Base-by-base conservation (phyloP, 2,888 invertebrate species). In the Plusia festucae region DNA sequence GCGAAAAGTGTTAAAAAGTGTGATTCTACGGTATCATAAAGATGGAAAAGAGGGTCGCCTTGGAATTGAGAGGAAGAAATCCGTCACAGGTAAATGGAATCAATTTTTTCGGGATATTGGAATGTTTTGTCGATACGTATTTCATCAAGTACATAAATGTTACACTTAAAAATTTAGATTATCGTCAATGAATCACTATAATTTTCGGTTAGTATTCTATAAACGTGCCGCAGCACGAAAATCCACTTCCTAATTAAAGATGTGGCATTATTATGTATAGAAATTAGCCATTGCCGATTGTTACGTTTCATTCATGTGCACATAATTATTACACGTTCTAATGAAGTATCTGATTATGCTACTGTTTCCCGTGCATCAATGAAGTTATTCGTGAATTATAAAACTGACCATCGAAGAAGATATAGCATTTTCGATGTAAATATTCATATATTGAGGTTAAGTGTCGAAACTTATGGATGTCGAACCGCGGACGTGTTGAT, bases 21-120 rank as follows among this genome's bases (percentile, higher is more conserved):
- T 84, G 83, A 86, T 81, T 82, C 78, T 78, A 77, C 73, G 82
- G 77, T 84, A 80, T 84, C 78, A 64, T 82, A 77, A 90, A 89
- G 85, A 99, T 99, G 99, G 98, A 99, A 96, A 99, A 99, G 94
- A 97, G 99, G 95, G 97, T 99, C 96, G 98, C 98, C 90, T 96
- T 99, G 91, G 99, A 99, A 96, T 97, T 98, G 95, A 96, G 99
- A 90, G 99, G 99, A 93, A 97, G 97, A 92, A 97, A 97, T 92
- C 97, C 98, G 85, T 97, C 97, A 91, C 97, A 98, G 96, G 99
- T 99, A 96, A 97, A 97, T 90, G 62, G 83, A 87, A 86, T 87
- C 79, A 79, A 83, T 87, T 89, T n/a, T 91, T 90, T 90, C 88
- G 81, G 86, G 91, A 70, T 90, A 90, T 88, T 90, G 92, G 91